phyloP scores from a whole-genome alignment of 2,888 invertebrate genomes.

The Dynastes maya region DNA sequence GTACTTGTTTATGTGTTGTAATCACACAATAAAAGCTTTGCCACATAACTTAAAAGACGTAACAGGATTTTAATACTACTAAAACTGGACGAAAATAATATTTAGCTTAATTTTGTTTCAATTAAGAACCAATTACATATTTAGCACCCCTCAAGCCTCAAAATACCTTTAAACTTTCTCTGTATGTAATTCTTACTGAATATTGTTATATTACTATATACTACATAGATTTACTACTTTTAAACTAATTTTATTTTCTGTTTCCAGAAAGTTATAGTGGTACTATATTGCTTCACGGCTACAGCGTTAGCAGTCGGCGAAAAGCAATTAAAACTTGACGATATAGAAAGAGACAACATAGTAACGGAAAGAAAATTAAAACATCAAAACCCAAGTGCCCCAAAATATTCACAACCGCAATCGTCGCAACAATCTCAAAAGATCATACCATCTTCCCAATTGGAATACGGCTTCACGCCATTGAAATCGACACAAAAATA shows the following conservation, averaged over 20 bases:
- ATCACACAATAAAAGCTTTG: too few relatives aligned
- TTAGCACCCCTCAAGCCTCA: too few relatives aligned
- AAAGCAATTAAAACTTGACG: conserved; percentile 81
- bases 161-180: too few relatives aligned
- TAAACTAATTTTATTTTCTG: conserved; percentile 48
- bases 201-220: too few relatives aligned
- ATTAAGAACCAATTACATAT: too few relatives aligned
- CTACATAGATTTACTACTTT: too few relatives aligned
- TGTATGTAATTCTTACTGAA: too few relatives aligned
- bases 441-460: conserved; percentile 47
- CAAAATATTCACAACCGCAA: conserved; percentile 59
- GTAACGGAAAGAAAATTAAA: conserved; percentile 73
- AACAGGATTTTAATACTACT: too few relatives aligned
- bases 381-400: not conserved
- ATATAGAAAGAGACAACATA: conserved; percentile 82
- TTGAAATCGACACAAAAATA: conserved; percentile 53
- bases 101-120: too few relatives aligned
- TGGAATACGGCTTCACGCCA: conserved; percentile 58
- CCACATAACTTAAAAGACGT: too few relatives aligned
- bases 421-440: conserved; percentile 40
- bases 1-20: too few relatives aligned
- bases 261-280: conserved; percentile 61
- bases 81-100: too few relatives aligned
- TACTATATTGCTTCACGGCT: conserved; percentile 58
- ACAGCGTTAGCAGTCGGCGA: conserved; percentile 69